Percentiles rank a stretch among this genome's conserved stretches.
These are phyloP conservation scores for Camelus dromedarius DNA, from an alignment of 2,113 vertebrate species.

Conservation along the genomic window DNA sequence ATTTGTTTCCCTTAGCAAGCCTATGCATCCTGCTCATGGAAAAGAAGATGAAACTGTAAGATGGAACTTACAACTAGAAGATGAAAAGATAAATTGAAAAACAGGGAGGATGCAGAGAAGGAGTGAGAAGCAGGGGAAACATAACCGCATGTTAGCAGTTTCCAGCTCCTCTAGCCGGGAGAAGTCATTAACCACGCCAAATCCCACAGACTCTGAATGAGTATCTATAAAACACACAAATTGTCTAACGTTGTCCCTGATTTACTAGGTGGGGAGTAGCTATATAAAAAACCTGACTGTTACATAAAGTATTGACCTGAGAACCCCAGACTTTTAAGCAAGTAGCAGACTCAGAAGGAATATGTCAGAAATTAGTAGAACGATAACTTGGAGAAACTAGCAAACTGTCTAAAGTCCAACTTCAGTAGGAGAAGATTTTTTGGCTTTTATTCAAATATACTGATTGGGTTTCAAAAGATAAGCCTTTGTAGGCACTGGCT, in stretches of 20 bases:
- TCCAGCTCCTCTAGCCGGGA: not conserved
- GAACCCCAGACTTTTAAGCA: slow-evolving; percentile 20
- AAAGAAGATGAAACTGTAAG: slow-evolving; percentile 26
- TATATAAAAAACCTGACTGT: slow-evolving; percentile 46
- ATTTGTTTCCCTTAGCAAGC: not conserved
- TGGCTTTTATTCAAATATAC: not conserved
- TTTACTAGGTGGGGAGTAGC: slow-evolving; percentile 28
- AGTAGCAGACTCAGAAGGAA: slow-evolving; percentile 18
- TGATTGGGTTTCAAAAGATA: slow-evolving; percentile 15
- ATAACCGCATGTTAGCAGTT: not conserved
- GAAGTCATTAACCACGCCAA: not conserved
- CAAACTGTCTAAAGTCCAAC: not conserved
- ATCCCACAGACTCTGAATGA: slow-evolving; percentile 29
- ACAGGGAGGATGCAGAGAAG: not conserved
- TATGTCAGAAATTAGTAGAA: not conserved
- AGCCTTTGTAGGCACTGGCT: not conserved
- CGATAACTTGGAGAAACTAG: slow-evolving; percentile 11
- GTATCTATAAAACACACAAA: not conserved
- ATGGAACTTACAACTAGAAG: not conserved
- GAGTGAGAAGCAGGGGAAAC: not conserved
- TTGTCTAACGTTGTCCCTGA: not conserved
- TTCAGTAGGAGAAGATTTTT: not conserved
- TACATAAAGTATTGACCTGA: slow-evolving; percentile 8
- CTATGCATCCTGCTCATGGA: not conserved
- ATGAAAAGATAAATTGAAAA: slow-evolving; percentile 25